Base-by-base conservation (phyloP, 1,140 invertebrate species). In the Elysia chlorotica region DNA sequence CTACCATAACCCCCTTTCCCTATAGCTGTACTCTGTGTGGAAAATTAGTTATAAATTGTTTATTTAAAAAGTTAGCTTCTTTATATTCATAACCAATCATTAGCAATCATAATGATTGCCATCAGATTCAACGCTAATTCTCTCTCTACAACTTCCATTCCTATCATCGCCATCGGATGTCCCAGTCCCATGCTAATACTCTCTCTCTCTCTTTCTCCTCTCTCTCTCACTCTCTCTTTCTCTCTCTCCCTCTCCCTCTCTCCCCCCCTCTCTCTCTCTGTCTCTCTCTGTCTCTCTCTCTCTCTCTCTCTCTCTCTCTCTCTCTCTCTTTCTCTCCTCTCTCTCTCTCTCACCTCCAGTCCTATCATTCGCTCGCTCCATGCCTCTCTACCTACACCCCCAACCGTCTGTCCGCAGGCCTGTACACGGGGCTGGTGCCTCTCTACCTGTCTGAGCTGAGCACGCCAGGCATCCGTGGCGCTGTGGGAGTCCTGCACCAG, bases 381-480 rank as follows among this genome's bases (percentile, higher is more conserved):
- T 41, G 6, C 2, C 38, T 67, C 65, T 48, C 38, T 48, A n/a
- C 2, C 17, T 1, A n/a, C 6, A n/a, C 5, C 53, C 35, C 67
- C 35, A 4, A 23, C n/a, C 28, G 25, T 56, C 35, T 25, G 21
- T 59, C 25, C 14, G 14, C 54, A 88, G 88, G 88, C 28, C 74
- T 89, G 31, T 86, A 82, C 65, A 88, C 86, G 4, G 86, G 85
- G 1, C 67, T 89, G 0, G 84, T 86, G 5, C 86, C 87, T 2
- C 78, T 88, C 68, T 88, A 87, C 74, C 73, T 88, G 31, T 83
- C 83, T 3, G 88, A 89, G 73, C 85, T 88, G 25, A 81, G 86
- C 1, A 79, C 85, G 0, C 57, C 75, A 0, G 75, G 80, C 33
- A 84, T 85, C 56, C 66, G 87, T 30, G 87, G 88, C 6, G 86